These are phyloP conservation scores for Drosophila flavopinicola DNA, from an alignment of 2,888 invertebrate genomes.

Conservation along the genomic window DNA sequence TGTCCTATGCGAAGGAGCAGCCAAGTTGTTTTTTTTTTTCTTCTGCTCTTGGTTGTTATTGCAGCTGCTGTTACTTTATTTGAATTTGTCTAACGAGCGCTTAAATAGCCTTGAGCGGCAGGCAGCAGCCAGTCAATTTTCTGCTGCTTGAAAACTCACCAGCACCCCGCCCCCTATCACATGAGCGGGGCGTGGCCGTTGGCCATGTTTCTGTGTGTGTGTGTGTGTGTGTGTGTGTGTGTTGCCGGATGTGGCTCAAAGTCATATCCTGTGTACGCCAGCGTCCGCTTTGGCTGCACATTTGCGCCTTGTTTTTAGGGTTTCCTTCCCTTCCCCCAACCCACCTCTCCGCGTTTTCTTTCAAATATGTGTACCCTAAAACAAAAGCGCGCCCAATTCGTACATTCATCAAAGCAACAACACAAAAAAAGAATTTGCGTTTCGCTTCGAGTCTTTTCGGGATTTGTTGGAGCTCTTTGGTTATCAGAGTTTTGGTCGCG, in stretches of 20 bases:
- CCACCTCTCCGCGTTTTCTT: not conserved
- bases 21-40: constrained; percentile 18
- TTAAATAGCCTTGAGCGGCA: constrained; percentile 64
- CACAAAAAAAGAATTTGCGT: constrained; percentile 2
- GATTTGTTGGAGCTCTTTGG: constrained; percentile 4
- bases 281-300: constrained; percentile 62
- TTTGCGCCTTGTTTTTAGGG: constrained; percentile 51
- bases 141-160: not conserved
- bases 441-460: constrained; percentile 10
- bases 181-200: constrained; percentile 41
- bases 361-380: constrained; percentile 10
- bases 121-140: constrained; percentile 47
- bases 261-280: constrained; percentile 71
- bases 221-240: constrained; percentile 24
- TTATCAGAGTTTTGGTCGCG: constrained; percentile 6
- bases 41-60: constrained; percentile 22
- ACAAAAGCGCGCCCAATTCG: constrained; percentile 56
- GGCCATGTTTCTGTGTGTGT: constrained; percentile 43
- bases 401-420: constrained; percentile 45
- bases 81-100: constrained; percentile 64
- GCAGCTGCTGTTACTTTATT: constrained; percentile 44
- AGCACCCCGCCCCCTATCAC: not conserved
- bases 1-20: constrained; percentile 28
- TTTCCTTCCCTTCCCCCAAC: constrained; percentile 3
- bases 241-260: constrained; percentile 71